Evolutionary conservation across 1,140 invertebrate species (phyloP), one percentile per base, ranked within the genome.

Genomic region (Charaxes varanes): DNA sequence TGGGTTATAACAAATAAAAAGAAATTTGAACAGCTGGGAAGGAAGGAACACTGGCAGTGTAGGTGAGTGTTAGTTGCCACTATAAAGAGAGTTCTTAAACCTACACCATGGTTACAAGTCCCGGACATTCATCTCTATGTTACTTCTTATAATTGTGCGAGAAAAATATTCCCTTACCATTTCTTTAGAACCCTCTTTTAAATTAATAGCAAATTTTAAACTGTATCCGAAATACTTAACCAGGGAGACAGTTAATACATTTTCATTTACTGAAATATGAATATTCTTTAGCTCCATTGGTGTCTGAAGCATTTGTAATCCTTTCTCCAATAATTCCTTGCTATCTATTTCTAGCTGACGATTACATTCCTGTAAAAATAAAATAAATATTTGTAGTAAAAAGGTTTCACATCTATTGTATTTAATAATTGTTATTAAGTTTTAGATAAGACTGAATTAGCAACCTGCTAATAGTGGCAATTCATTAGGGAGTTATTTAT

Each of bases 301-400:
- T 21, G 55, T 36, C 12, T 31, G 21, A 7, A 79, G 33, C 41
- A 79, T 50, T 18, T 62, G 10, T 6, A 41, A 38, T n/a, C 63
- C 70, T 24, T 67, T 64, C 11, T 58, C 27, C n/a, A 66, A 7
- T 3, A 67, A 34, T 11, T 68, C 53, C 8, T 62, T 36, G 31
- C 34, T 40, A 15, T 55, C 41, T 7, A 70, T 59, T 58, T 69
- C 61, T 26, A 79, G 40, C 6, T 41, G 46, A 31, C 30, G 42
- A 52, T 77, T 79, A 47, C 59, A 62, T 30, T 62, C 50, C 74
- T 78, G 53, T 12, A 40, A 28, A 36, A 14, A 18, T 1, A 32
- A 4, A 13, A 4, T 13, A 3, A 27, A 2, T n/a, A 23, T 23
- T 23, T 8, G 22, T 8, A 23, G 7, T 2, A n/a, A 8, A 8